phyloP scores from a whole-genome alignment of 2,797 vertebrate species.

The Sitta carolinensis region DNA sequence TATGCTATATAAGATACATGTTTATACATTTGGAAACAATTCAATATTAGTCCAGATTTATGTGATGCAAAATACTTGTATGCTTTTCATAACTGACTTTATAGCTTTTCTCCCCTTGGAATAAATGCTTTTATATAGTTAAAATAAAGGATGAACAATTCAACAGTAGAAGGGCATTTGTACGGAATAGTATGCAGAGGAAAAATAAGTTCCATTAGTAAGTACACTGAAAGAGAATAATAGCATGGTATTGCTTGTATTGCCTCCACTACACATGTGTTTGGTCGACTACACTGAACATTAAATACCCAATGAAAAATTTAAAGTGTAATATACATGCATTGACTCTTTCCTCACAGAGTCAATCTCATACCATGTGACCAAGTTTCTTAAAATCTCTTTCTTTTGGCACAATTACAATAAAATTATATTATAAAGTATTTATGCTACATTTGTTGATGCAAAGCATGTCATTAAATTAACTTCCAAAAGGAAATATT shows the following conservation, averaged over 20 bases:
- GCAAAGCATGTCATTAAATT: not conserved
- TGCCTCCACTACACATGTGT: not conserved
- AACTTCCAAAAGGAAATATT: not conserved
- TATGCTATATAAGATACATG: not conserved
- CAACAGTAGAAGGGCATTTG: not conserved
- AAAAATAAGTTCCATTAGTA: not conserved
- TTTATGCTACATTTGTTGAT: not conserved
- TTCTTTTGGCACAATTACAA: not conserved
- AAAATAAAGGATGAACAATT: not conserved
- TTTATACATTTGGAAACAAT: not conserved
- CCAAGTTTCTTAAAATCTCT: not conserved
- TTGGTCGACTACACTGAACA: not conserved
- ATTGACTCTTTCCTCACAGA: not conserved
- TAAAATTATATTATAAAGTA: not conserved
- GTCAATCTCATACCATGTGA: not conserved
- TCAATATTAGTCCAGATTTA: not conserved
- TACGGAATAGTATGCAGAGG: not conserved
- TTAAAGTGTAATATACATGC: not conserved
- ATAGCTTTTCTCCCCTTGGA: fast-evolving
- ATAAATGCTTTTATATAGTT: not conserved
- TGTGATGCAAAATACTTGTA: not conserved
- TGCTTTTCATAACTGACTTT: not conserved
- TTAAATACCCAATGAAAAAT: not conserved
- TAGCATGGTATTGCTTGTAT: not conserved
- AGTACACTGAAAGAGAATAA: not conserved